Conservation (phyloP, 2,888 invertebrate genomes). For the Mantis religiosa region DNA sequence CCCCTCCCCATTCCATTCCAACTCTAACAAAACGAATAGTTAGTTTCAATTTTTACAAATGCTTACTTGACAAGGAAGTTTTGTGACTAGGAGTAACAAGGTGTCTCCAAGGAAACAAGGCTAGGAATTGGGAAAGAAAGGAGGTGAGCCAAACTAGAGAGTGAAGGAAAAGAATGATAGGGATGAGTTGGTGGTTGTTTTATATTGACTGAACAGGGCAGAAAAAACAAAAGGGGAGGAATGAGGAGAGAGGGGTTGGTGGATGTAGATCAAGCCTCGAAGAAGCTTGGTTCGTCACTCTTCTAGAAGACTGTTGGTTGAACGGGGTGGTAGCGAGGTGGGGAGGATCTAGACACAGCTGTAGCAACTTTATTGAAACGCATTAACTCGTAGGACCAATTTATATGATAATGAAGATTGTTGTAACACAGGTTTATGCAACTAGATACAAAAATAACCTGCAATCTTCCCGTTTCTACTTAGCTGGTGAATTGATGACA, state of each 20-base stretch:
- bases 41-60: slow-evolving; percentile 25
- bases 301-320: background rate
- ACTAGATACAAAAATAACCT: slow-evolving; percentile 21
- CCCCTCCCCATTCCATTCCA: background rate
- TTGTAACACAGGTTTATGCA: slow-evolving; percentile 17
- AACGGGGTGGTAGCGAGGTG: background rate
- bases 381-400: slow-evolving; percentile 26
- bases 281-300: background rate
- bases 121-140: slow-evolving; percentile 10
- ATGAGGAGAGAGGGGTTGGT: background rate
- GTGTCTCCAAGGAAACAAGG: slow-evolving; percentile 13
- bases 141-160: background rate
- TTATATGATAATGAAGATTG: slow-evolving; percentile 30
- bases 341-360: background rate
- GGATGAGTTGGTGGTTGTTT: slow-evolving; percentile 7
- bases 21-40: slow-evolving; percentile 12
- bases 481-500: slow-evolving; percentile 15
- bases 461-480: background rate
- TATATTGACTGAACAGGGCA: slow-evolving; percentile 3
- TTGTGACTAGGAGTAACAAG: slow-evolving; percentile 2
- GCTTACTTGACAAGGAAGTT: slow-evolving; percentile 18
- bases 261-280: background rate
- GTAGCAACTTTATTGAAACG: slow-evolving; percentile 22
- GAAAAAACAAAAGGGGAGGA: background rate
- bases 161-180: background rate